phyloP scores from a whole-genome alignment of 2,888 invertebrate genomes.

The Scaptomyza reducta region DNA sequence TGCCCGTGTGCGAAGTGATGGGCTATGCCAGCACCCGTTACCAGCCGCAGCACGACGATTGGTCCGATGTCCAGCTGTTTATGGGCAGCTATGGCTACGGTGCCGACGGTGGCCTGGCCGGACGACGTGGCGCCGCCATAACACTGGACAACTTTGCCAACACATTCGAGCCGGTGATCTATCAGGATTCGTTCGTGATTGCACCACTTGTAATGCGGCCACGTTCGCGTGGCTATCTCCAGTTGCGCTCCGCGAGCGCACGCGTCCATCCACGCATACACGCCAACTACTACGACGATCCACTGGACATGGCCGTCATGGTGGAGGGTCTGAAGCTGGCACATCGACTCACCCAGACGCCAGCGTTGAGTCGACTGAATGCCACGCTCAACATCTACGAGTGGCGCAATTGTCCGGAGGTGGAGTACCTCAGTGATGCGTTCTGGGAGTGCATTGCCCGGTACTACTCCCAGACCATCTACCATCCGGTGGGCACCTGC shows the following conservation, averaged over 20 bases:
- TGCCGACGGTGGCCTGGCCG: slow-evolving; percentile 91
- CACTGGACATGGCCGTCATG: slow-evolving; percentile 89
- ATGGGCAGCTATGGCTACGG: slow-evolving; percentile 90
- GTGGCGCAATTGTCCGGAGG: slow-evolving; percentile 88
- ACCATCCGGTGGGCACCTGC: slow-evolving; percentile 92
- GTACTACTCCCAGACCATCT: slow-evolving; percentile 91
- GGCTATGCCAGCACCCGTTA: slow-evolving; percentile 91
- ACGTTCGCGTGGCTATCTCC: slow-evolving; percentile 88
- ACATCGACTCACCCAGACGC: slow-evolving; percentile 86
- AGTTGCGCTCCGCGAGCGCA: slow-evolving; percentile 89
- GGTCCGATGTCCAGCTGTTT: slow-evolving; percentile 92
- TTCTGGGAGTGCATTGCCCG: slow-evolving; percentile 91
- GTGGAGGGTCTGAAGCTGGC: slow-evolving; percentile 92
- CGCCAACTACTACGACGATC: slow-evolving; percentile 93
- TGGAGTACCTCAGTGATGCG: slow-evolving; percentile 88
- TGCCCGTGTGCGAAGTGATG: slow-evolving; percentile 92
- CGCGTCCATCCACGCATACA: slow-evolving; percentile 91
- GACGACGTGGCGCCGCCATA: slow-evolving; percentile 88
- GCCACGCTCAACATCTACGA: slow-evolving; percentile 87
- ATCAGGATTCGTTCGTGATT: slow-evolving; percentile 88
- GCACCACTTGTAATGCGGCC: slow-evolving; percentile 90
- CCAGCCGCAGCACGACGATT: slow-evolving; percentile 87
- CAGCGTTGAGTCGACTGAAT: slow-evolving; percentile 87
- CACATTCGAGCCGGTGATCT: slow-evolving; percentile 89
- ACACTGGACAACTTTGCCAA: slow-evolving; percentile 88